Percentiles rank a stretch among this genome's conserved stretches.
These are phyloP conservation scores for Drosophila watanabei DNA, from an alignment of 1,140 invertebrate species.

Conservation along the genomic window DNA sequence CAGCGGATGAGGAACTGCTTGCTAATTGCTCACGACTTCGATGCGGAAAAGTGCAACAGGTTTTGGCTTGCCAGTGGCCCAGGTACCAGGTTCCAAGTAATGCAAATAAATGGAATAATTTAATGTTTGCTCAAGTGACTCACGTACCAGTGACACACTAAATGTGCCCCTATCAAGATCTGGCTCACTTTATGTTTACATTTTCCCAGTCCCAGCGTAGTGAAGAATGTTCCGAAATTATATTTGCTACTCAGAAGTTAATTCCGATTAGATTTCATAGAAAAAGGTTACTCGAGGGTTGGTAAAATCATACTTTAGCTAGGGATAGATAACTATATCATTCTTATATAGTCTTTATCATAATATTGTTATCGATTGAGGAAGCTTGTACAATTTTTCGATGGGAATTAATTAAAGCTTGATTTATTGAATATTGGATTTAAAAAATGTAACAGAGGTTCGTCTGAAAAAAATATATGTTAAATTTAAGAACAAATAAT, in stretches of 20 bases:
- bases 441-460: background rate
- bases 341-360: conserved; percentile 1
- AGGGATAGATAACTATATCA: conserved; percentile 16
- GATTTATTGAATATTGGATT: background rate
- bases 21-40: conserved; percentile 72
- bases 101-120: conserved; percentile 44
- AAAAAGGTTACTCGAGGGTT: background rate
- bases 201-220: background rate
- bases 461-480: too few relatives aligned
- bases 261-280: conserved; percentile 11
- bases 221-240: conserved; percentile 30
- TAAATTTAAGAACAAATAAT: too few relatives aligned
- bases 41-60: conserved; percentile 81
- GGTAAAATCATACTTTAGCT: background rate
- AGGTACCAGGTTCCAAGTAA: conserved; percentile 3
- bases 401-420: background rate
- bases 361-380: conserved; percentile 7
- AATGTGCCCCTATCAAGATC: conserved; percentile 21
- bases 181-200: conserved; percentile 34
- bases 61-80: conserved; percentile 27
- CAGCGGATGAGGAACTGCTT: conserved; percentile 53
- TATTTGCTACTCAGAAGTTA: conserved; percentile 7
- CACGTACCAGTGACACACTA: conserved; percentile 23
- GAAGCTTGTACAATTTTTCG: background rate
- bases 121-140: conserved; percentile 31